phyloP scores from a whole-genome alignment of 1,140 invertebrate species.

The Trichoplusia ni region DNA sequence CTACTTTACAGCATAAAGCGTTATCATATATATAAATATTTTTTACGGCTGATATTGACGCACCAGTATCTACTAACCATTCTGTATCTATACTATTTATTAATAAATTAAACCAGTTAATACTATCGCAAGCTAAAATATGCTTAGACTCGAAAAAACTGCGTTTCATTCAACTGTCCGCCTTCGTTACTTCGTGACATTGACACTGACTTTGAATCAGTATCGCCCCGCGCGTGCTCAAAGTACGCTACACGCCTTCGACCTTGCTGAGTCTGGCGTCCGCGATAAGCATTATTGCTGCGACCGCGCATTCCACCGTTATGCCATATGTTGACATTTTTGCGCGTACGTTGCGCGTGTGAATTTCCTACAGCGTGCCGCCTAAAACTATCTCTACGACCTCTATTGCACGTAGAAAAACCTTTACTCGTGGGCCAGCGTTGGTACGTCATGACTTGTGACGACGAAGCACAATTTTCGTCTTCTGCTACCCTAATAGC shows the following conservation, averaged over 20 bases:
- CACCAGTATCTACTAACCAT: constrained; percentile 23
- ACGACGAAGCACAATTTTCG: neutral
- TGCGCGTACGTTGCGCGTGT: neutral
- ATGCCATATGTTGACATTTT: neutral
- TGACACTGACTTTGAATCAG: neutral
- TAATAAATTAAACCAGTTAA: constrained; percentile 20
- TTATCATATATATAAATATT: neutral
- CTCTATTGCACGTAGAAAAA: neutral
- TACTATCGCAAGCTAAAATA: constrained; percentile 11
- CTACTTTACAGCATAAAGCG: neutral
- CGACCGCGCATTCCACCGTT: neutral
- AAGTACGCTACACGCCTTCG: neutral
- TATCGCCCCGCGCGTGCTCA: neutral
- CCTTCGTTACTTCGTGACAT: neutral
- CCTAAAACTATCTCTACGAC: neutral
- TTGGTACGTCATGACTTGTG: neutral
- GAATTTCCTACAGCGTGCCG: neutral
- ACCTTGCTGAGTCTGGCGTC: neutral
- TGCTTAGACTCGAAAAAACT: constrained; percentile 27
- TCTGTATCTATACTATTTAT: neutral
- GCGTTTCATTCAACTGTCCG: neutral
- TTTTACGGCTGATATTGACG: constrained; percentile 22
- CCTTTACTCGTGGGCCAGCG: neutral
- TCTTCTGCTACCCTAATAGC: constrained; percentile 4
- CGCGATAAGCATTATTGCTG: neutral